A percentile compares a stretch with the other conserved stretches of the same genome.
Evolutionary conservation across 2,113 vertebrate species (phyloP).

Genomic region (Ciconia boyciana): DNA sequence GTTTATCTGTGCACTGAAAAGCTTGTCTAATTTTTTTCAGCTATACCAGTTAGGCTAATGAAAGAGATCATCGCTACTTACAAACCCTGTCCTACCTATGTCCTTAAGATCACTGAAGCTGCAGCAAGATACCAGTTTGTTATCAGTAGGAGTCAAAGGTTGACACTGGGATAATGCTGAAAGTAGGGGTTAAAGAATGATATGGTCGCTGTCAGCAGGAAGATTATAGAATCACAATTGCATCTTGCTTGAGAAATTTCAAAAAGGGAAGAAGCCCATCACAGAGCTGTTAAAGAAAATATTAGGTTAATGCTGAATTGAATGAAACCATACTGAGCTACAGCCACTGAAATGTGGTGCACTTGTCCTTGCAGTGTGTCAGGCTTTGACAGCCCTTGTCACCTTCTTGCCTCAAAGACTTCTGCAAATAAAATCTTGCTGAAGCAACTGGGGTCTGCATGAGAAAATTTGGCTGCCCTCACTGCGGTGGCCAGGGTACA

Average conservation of each 20-base stretch:
- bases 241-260: not conserved
- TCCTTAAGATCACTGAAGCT: not conserved
- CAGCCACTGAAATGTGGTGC: not conserved
- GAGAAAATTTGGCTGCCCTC: not conserved
- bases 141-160: not conserved
- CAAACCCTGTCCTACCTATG: not conserved
- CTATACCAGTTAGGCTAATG: not conserved
- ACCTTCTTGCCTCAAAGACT: not conserved
- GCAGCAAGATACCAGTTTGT: not conserved
- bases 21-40: not conserved
- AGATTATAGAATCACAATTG: not conserved
- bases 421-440: not conserved
- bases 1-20: not conserved
- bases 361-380: not conserved
- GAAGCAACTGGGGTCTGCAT: not conserved
- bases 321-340: not conserved
- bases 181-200: not conserved
- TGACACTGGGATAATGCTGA: not conserved
- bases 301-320: not conserved
- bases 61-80: not conserved
- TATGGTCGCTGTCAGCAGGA: not conserved
- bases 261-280: not conserved
- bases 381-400: not conserved
- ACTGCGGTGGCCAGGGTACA: not conserved
- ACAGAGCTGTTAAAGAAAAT: not conserved